Percentiles rank a stretch among this genome's conserved stretches.
Conservation (phyloP, 2,888 invertebrate genomes). For the Nesidiocoris tenuis region DNA sequence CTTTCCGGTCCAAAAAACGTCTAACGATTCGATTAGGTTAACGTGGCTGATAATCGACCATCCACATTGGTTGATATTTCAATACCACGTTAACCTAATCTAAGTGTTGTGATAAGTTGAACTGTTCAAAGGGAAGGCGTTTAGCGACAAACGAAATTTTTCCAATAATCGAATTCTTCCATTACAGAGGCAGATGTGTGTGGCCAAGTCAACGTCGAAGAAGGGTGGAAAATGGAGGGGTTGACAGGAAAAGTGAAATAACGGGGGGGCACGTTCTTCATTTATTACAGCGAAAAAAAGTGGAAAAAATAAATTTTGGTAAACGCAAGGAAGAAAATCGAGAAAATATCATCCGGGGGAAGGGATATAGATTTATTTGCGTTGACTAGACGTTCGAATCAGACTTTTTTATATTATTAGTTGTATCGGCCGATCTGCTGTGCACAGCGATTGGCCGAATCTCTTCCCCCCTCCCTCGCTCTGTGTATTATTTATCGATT, state of each 20-base stretch:
- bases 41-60: too few relatives aligned
- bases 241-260: not conserved
- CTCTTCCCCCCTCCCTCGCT: not conserved
- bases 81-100: too few relatives aligned
- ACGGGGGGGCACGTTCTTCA: slow-evolving; percentile 14
- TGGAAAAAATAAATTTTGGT: slow-evolving; percentile 4
- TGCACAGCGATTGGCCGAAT: not conserved
- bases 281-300: slow-evolving; percentile 37
- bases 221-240: slow-evolving; percentile 25
- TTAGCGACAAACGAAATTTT: not conserved
- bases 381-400: not conserved
- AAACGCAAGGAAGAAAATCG: not conserved
- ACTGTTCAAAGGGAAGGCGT: too few relatives aligned
- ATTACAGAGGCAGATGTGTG: slow-evolving; percentile 36
- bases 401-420: not conserved
- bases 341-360: not conserved
- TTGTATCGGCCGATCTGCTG: not conserved
- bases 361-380: not conserved
- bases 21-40: too few relatives aligned
- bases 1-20: too few relatives aligned
- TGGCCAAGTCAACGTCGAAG: slow-evolving; percentile 40
- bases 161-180: slow-evolving; percentile 40
- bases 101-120: too few relatives aligned
- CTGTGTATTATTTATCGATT: slow-evolving; percentile 21
- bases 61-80: too few relatives aligned